Base-by-base conservation (phyloP, 1,140 invertebrate genomes). In the Daktulosphaira vitifoliae region DNA sequence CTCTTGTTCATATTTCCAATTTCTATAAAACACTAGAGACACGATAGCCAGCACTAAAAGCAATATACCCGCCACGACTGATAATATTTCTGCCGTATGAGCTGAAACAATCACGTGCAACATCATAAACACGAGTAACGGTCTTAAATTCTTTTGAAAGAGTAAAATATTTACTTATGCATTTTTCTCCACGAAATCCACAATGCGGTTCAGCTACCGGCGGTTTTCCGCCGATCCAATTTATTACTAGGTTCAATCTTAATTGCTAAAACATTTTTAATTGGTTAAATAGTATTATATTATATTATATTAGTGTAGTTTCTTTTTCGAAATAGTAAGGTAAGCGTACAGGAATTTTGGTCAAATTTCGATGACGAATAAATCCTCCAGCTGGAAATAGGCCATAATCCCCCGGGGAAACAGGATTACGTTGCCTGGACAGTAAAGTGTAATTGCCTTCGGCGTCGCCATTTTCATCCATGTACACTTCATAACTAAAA, bases 381-480 rank as follows among this genome's bases (percentile, higher is more conserved):
- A 89, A 89, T 22, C 82, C 77, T 2, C 83, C 87, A 15, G 85
- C 81, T 0, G 87, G 86, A 73, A 87, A 87, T 16, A 94, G 79
- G 2, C 90, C 90, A 67, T 81, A 82, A n/a, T 81, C 77, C 6
- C 74, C 76, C 3, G 74, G 67, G 2, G 64, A 68, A 16, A 69
- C 66, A 8, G 44, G 71, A 16, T 74, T 73, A 44, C 72, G 73
- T 72, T 79, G 82, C 69, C 81, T 73, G 2, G 87, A 84, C 68
- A 98, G 81, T 56, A 97, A 77, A 0, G 92, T 96, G 76, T 96
- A 98, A 81, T 97, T 97, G 15, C 94, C 95, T 71, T 92, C 89
- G 0, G 95, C 92, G 72, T 98, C 93, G 0, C 92, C 93, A 71
- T 92, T 91, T 69, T 90, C 84, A 73, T 98, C 92, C 81, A 98